Percentiles rank a stretch among this genome's conserved stretches.
Conservation (phyloP, 2,113 vertebrate genomes). For the Marmota monax region DNA sequence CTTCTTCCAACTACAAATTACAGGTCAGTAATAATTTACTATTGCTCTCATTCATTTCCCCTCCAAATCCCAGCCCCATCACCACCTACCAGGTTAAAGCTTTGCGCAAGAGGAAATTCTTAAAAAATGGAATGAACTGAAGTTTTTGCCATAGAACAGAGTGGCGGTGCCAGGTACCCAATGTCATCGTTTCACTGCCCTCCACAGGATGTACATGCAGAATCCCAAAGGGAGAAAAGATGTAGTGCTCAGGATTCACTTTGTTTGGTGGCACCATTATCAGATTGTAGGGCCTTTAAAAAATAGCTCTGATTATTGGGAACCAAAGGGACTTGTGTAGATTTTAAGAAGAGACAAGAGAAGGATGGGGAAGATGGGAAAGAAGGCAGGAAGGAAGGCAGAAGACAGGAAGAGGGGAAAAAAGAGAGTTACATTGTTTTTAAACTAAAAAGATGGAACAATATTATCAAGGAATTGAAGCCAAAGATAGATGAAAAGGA, state of each 20-base stretch:
- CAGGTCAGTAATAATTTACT: not conserved
- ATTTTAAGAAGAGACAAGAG: not conserved
- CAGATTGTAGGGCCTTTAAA: slow-evolving; percentile 90
- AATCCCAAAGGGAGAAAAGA: slow-evolving; percentile 89
- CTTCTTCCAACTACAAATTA: slow-evolving; percentile 87
- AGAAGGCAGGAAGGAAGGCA: not conserved
- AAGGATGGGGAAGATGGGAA: not conserved
- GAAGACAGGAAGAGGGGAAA: not conserved
- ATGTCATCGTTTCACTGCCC: slow-evolving; percentile 81
- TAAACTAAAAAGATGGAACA: slow-evolving; percentile 46
- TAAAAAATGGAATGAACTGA: slow-evolving; percentile 89
- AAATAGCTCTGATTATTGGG: slow-evolving; percentile 37
- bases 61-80: not conserved
- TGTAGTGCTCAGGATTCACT: slow-evolving; percentile 88
- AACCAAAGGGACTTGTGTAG: not conserved
- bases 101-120: slow-evolving; percentile 86
- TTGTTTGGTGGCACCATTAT: slow-evolving; percentile 81
- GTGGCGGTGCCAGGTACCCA: slow-evolving; percentile 89
- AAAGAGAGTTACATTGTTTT: slow-evolving; percentile 14
- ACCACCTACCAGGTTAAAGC: slow-evolving; percentile 86
- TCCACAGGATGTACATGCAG: slow-evolving; percentile 87
- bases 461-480: not conserved
- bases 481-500: not conserved
- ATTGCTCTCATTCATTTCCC: not conserved
- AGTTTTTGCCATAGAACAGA: slow-evolving; percentile 88